Evolutionary conservation across 2,113 vertebrate genomes (phyloP), one percentile per base, ranked within the genome.

Genomic region (Antechinus stuartii): DNA sequence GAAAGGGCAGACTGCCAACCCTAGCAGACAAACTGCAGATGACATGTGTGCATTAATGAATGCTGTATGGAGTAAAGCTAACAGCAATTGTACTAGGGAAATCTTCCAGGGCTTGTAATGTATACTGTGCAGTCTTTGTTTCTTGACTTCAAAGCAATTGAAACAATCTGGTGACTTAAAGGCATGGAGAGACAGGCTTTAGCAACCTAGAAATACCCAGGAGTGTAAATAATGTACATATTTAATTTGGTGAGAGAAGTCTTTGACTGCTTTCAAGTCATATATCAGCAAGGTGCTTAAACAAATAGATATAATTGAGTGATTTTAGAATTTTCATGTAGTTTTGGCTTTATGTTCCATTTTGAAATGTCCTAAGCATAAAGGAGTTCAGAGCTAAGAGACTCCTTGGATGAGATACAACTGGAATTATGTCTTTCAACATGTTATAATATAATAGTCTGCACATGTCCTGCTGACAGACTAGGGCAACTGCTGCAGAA

Each of bases 91-190:
- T 90, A 92, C 4, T 8, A 52, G 84, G 46, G 35, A 97, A 97
- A 90, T 25, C 22, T 68, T 90, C 52, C 46, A 53, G 24, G 1
- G 54, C 0, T 1, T 0, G 76, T 91, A 92, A 27, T 26, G 8
- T 57, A 90, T 10, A 19, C 11, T 2, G 8, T 1, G 0, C 3
- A 46, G 0, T 7, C 50, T 95, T 23, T 22, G 52, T 54, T 25
- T 76, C 56, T 76, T 93, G 42, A 49, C 6, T 94, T 95, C 52
- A 98, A 91, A 93, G 26, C 8, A 92, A 22, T 0, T 93, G 53
- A 84, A 47, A 94, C 35, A 97, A 96, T 35, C 76, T 95, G 94
- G 42, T 50, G 96, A 94, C 89, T 94, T 96, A 92, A 94, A 91
- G 94, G 8, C 0, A 6, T 57, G 23, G 9, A 49, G 90, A 90